Evolutionary conservation across 2,888 invertebrate species (phyloP).

Genomic region (Micropterix aruncella): DNA sequence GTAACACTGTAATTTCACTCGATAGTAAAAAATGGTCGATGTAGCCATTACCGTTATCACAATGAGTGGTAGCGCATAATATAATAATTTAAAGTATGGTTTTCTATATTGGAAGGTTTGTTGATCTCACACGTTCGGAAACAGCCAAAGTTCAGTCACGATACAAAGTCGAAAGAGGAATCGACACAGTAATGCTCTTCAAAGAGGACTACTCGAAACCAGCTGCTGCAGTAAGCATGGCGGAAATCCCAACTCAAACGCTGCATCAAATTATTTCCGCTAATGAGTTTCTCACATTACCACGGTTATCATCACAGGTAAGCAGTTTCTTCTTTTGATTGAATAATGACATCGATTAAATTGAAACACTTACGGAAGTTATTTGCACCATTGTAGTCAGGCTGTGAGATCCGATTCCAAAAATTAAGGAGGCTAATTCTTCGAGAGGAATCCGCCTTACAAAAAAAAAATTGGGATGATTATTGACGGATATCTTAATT

Average conservation of each 20-base stretch:
- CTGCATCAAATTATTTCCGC: conserved; percentile 78
- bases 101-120: too few relatives aligned
- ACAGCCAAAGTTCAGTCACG: conserved; percentile 47
- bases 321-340: conserved; percentile 28
- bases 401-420: too few relatives aligned
- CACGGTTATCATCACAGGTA: conserved; percentile 85
- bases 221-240: conserved; percentile 77
- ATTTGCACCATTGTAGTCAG: neutral
- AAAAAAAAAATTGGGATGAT: too few relatives aligned
- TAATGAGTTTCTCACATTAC: conserved; percentile 79
- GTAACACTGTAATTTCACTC: too few relatives aligned
- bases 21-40: too few relatives aligned
- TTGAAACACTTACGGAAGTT: neutral
- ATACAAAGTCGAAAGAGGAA: conserved; percentile 48
- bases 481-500: too few relatives aligned
- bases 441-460: too few relatives aligned
- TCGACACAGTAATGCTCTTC: conserved; percentile 75
- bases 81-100: too few relatives aligned
- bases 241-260: conserved; percentile 77
- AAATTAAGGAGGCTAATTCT: too few relatives aligned
- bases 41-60: too few relatives aligned
- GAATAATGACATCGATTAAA: conserved; percentile 3
- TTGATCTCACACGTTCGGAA: conserved; percentile 45
- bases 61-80: too few relatives aligned
- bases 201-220: conserved; percentile 75